A percentile compares a stretch with the other conserved stretches of the same genome.
Evolutionary conservation across 2,888 invertebrate genomes (phyloP).

Genomic region (Crematogaster levior): DNA sequence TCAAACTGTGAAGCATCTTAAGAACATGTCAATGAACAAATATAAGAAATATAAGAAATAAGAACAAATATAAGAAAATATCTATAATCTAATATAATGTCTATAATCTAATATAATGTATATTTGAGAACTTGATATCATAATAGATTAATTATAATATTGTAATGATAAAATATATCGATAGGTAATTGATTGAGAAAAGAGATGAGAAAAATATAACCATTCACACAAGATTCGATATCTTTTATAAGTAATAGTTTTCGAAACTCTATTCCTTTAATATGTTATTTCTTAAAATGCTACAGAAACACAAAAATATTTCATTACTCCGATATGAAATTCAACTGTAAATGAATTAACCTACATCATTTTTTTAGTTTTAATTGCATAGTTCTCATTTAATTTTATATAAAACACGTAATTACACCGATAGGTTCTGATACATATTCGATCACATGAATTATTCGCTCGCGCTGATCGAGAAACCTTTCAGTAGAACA

Average conservation of each 20-base stretch:
- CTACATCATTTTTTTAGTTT: background rate
- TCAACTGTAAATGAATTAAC: background rate
- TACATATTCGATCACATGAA: constrained; percentile 12
- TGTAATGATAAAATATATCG: background rate
- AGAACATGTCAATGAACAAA: background rate
- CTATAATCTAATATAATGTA: background rate
- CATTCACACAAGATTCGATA: background rate
- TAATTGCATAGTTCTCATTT: background rate
- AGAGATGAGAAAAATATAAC: too few species aligned
- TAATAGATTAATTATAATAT: background rate
- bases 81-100: background rate
- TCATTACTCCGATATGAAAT: background rate
- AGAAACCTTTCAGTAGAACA: constrained; percentile 26
- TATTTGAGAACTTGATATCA: background rate
- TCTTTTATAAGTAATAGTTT: background rate
- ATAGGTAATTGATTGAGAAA: background rate
- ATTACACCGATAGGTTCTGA: background rate
- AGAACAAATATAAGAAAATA: too few species aligned
- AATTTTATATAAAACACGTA: constrained; percentile 5
- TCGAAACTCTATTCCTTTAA: background rate
- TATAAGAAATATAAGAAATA: background rate
- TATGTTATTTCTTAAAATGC: background rate
- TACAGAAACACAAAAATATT: background rate
- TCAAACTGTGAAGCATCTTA: background rate
- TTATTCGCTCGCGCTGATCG: constrained; percentile 28